These are phyloP conservation scores for Podarcis siculus DNA, from an alignment of 2,797 vertebrate genomes.

Conservation along the genomic window DNA sequence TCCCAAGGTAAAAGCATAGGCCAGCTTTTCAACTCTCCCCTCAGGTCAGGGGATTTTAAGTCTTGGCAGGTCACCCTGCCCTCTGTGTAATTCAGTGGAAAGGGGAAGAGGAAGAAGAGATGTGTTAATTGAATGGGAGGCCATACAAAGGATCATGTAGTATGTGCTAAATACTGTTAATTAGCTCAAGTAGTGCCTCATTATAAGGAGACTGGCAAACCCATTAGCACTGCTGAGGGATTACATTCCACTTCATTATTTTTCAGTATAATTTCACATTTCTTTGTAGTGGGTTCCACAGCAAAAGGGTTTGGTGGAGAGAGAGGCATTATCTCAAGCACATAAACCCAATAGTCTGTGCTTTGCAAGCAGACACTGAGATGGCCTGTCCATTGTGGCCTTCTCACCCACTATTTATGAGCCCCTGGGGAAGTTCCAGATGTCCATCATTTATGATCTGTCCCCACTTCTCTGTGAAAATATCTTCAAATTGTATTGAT, in stretches of 20 bases:
- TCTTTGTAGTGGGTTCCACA: neutral
- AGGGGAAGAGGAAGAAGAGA: constrained; percentile 34
- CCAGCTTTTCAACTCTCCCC: constrained; percentile 19
- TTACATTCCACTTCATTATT: constrained; percentile 35
- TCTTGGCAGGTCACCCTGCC: constrained; percentile 9
- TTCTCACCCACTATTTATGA: too few species aligned
- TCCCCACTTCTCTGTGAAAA: too few species aligned
- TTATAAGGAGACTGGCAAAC: constrained; percentile 29
- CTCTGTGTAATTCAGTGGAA: neutral
- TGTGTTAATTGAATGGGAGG: constrained; percentile 37
- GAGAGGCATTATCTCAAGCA: neutral
- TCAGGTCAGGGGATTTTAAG: constrained; percentile 15
- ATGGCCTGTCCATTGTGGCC: too few species aligned
- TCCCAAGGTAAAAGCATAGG: constrained; percentile 30
- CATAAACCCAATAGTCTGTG: neutral
- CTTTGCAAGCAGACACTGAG: neutral
- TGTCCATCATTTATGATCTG: too few species aligned
- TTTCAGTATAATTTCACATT: constrained; percentile 19
- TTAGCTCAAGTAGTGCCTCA: constrained; percentile 28
- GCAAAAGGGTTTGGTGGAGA: neutral
- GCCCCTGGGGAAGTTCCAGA: too few species aligned
- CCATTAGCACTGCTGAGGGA: constrained; percentile 18
- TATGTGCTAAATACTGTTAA: constrained; percentile 10
- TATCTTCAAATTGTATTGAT: too few species aligned
- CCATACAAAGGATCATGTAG: constrained; percentile 22